These are phyloP conservation scores for Acholoe squamosa DNA, from an alignment of 2,888 invertebrate species.

Conservation along the genomic window DNA sequence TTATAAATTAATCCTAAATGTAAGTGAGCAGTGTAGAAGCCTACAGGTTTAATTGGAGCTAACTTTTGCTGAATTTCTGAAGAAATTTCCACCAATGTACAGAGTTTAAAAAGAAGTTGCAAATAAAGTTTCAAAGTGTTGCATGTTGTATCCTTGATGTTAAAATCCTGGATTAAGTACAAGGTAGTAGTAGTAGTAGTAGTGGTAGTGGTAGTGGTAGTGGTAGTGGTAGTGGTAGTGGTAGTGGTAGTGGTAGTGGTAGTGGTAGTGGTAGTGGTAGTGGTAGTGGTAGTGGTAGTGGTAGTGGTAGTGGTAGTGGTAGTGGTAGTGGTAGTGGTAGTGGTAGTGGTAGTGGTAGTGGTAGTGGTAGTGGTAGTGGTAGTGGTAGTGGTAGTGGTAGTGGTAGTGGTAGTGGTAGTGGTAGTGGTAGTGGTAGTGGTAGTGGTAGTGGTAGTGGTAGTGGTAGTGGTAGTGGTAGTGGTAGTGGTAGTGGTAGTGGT, in stretches of 20 bases:
- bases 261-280: background rate
- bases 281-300: slow-evolving; percentile 4
- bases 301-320: slow-evolving; percentile 34
- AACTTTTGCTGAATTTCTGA: too few relatives aligned
- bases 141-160: too few relatives aligned
- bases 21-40: too few relatives aligned
- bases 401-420: slow-evolving; percentile 60
- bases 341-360: slow-evolving; percentile 34
- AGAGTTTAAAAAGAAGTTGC: too few relatives aligned
- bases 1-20: too few relatives aligned
- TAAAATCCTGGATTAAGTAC: too few relatives aligned
- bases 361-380: slow-evolving; percentile 36
- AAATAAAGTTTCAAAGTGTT: too few relatives aligned
- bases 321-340: background rate
- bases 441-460: slow-evolving; percentile 40
- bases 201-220: background rate
- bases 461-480: slow-evolving; percentile 33
- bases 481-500: slow-evolving; percentile 53
- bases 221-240: slow-evolving; percentile 11
- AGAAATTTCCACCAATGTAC: too few relatives aligned
- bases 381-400: slow-evolving; percentile 50
- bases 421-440: slow-evolving; percentile 62
- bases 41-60: too few relatives aligned
- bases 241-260: slow-evolving; percentile 10
- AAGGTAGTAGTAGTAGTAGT: too few relatives aligned